Base-by-base conservation (phyloP, 2,113 vertebrate genomes). In the Dasyurus viverrinus region DNA sequence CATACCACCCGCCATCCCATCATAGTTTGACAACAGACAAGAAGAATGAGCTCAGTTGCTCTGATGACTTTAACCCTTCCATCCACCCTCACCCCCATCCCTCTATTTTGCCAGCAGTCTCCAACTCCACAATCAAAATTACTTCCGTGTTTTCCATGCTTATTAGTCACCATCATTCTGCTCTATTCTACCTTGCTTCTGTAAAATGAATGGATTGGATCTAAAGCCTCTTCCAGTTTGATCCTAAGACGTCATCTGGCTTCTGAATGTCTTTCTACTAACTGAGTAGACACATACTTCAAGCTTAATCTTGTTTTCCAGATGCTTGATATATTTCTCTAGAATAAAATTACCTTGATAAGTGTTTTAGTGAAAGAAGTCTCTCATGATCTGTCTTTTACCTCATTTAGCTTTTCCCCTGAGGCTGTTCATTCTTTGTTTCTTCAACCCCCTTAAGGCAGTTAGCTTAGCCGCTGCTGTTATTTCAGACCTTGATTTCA, bases 401-500 rank as follows among this genome's bases (percentile, higher is more conserved):
- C 24, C 23, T 89, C 27, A 22, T 89, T 55, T 92, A 47, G 68
- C 92, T 94, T 89, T 94, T 6, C 93, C 8, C 46, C 90, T 54
- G 54, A 53, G 91, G 47, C 89, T 25, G 54, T 55, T 91, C 22
- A 22, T 50, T 91, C 90, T 48, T 90, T 50, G 48, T 94, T 92
- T 42, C 48, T 91, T 30, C 27, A 60, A 68, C 36, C 90, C 53
- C 26, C 92, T 48, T 0, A 16, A 42, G 47, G 23, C 25, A 91
- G 30, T 89, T 92, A 53, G 53, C 46, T 93, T 91, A 94, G 89
- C 48, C 92, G 46, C 60, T 91, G 8, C 91, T 92, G 46, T 22
- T 91, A 30, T 19, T 91, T 93, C 54, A 96, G 27, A 92, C 94
- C 93, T 94, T 94, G 91, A 94, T 90, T 95, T 89, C 54, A 93